A percentile compares a stretch with the other conserved stretches of the same genome.
These are phyloP conservation scores for Tethya wilhelma DNA, from an alignment of 37 sponge, comb jelly and placozoan genomes.

Conservation along the genomic window DNA sequence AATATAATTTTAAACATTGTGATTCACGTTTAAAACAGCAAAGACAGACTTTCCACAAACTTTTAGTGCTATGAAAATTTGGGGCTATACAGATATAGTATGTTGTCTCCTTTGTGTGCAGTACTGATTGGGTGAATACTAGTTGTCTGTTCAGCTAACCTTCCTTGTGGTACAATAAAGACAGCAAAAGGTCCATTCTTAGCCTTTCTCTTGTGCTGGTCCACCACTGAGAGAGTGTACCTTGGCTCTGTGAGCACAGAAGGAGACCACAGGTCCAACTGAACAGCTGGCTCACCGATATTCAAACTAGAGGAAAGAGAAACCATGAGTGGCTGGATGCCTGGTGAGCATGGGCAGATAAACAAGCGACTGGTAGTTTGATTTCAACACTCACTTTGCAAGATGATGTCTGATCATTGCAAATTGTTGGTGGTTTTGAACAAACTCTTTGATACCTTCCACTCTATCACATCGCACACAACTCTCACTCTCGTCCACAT, in stretches of 20 bases:
- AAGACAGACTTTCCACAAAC: no score
- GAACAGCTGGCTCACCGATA: conserved; percentile 38
- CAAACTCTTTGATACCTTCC: conserved; percentile 43
- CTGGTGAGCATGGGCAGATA: background rate
- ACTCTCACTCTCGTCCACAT: conserved; percentile 47
- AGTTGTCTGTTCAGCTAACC: conserved; percentile 36
- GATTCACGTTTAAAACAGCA: no score
- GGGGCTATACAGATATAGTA: no score
- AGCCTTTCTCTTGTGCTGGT: conserved; percentile 32
- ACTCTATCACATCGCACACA: conserved; percentile 50
- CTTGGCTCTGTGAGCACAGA: conserved; percentile 47
- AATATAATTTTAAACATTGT: no score
- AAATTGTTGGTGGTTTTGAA: conserved; percentile 69
- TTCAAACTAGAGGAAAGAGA: conserved; percentile 42
- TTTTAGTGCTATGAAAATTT: no score
- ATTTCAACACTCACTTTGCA: conserved; percentile 42
- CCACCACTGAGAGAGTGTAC: conserved; percentile 74
- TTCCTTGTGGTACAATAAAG: conserved; percentile 90
- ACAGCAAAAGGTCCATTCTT: conserved; percentile 83
- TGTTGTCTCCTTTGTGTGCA: no score
- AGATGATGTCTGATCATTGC: conserved; percentile 71
- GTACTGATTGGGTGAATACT: no score
- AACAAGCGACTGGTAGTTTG: background rate
- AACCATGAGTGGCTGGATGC: no score
- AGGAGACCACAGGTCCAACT: conserved; percentile 70